phyloP scores from a whole-genome alignment of 2,113 vertebrate species.

The Scomber scombrus region DNA sequence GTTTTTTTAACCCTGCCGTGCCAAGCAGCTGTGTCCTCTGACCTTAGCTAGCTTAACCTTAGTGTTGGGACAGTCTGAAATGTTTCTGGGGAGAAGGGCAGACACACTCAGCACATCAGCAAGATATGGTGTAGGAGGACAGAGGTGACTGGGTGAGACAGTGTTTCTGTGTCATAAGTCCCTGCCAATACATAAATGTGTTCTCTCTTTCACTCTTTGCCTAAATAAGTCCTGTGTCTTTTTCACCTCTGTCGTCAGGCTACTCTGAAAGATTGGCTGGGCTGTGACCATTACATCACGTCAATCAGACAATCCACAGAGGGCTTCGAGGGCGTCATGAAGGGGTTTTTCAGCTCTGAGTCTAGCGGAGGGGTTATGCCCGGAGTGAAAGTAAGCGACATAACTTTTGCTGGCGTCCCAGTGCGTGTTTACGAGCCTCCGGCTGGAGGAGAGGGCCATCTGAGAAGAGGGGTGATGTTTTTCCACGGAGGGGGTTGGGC shows the following conservation, averaged over 20 bases:
- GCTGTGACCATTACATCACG: constrained; percentile 84
- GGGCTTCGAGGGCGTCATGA: constrained; percentile 79
- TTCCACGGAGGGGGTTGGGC: constrained; percentile 97
- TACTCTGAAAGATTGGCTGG: constrained; percentile 85
- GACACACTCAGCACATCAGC: neutral
- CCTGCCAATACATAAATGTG: neutral
- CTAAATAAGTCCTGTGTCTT: neutral
- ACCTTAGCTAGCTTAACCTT: neutral
- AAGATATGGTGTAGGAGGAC: constrained; percentile 8
- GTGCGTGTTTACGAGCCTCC: constrained; percentile 92
- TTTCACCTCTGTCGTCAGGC: constrained; percentile 78
- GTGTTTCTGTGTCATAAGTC: neutral
- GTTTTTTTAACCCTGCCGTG: neutral
- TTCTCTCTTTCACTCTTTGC: neutral
- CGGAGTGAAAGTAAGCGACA: constrained; percentile 86
- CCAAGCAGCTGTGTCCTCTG: constrained; percentile 15
- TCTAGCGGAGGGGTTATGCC: constrained; percentile 58
- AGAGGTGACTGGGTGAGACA: constrained; percentile 33
- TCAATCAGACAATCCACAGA: constrained; percentile 80
- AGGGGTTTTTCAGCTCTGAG: neutral
- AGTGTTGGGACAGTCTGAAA: constrained; percentile 16
- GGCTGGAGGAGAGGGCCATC: constrained; percentile 71
- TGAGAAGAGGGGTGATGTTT: constrained; percentile 89
- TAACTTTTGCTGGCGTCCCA: constrained; percentile 88
- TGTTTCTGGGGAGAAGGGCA: constrained; percentile 28